phyloP scores from a whole-genome alignment of 2,113 vertebrate species.

The Leucopsar rothschildi region DNA sequence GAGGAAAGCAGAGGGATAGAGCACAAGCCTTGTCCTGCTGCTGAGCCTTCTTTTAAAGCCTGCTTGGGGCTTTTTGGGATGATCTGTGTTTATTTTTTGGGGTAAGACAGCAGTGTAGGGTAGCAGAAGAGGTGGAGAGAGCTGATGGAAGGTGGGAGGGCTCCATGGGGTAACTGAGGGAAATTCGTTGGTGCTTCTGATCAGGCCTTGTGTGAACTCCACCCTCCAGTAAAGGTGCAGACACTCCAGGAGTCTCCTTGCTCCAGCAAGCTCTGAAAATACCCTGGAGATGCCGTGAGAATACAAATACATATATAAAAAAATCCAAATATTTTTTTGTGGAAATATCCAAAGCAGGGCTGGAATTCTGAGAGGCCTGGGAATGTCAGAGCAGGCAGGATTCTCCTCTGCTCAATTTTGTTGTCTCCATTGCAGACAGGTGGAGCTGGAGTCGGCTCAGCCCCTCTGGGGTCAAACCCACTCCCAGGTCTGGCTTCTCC shows the following conservation, averaged over 20 bases:
- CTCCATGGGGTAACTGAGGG: neutral
- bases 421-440: slow-evolving; percentile 71
- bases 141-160: neutral
- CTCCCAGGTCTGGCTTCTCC: slow-evolving; percentile 87
- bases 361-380: neutral
- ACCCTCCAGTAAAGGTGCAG: neutral
- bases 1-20: neutral
- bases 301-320: neutral
- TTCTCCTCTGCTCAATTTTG: rapidly evolving
- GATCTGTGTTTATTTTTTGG: neutral
- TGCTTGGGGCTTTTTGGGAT: neutral
- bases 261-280: neutral
- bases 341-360: neutral
- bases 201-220: neutral
- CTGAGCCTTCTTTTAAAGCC: neutral
- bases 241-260: neutral
- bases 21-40: neutral
- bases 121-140: neutral
- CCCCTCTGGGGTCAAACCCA: slow-evolving; percentile 85
- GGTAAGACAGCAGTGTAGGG: neutral
- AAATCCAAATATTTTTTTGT: too few species aligned
- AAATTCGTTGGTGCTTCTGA: neutral
- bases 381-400: rapidly evolving
- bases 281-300: neutral
- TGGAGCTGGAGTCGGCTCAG: slow-evolving; percentile 87